Evolutionary conservation across 2,888 invertebrate species (phyloP), one percentile per base, ranked within the genome.

Genomic region (Trichopria drosophilae): DNA sequence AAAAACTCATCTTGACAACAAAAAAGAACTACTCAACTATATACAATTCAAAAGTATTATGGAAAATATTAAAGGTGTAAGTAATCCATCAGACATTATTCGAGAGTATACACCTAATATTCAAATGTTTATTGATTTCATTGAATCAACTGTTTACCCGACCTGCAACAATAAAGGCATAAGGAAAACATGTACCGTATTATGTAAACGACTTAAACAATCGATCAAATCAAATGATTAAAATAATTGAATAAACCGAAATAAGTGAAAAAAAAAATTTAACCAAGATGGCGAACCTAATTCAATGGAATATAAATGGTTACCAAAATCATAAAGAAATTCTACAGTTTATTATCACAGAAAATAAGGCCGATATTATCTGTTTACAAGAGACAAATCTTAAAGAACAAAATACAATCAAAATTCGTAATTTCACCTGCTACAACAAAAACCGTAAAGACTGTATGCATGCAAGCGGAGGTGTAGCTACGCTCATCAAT

Each of bases 231-330:
- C n/a, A n/a, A 5, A 35, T 9, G 28, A 19, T 2, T 7, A 13
- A 31, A 3, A 16, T 20, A 22, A 15, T 3, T 3, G 3, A 13
- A 4, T 22, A 28, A 28, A n/a, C 34, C 35, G 3, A 13, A 6
- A 1, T 32, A 32, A 7, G 23, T 18, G 24, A 36, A 35, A 20
- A 31, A 39, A n/a, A 10, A 18, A n/a, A 45, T 32, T 19, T 6
- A 31, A 43, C 28, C n/a, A 1, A 36, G 15, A 53, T 53, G 53
- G 12, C 13, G 1, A 34, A 13, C n/a, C 42, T 60, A 12, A 19
- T 62, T 3, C 60, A 63, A 41, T 63, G 61, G 60, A 63, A 62
- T 36, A 48, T 58, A 6, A 59, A 59, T 34, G 57, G 61, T 19
- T 54, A 26, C 19, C 34, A 19, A 7, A 24, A 23, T 6, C 52